Evolutionary conservation across 30 jellyfish, hydroid and myxozoan genomes (phyloP), one percentile per base, ranked within the genome.

Genomic region (Nemopilema nomurai): DNA sequence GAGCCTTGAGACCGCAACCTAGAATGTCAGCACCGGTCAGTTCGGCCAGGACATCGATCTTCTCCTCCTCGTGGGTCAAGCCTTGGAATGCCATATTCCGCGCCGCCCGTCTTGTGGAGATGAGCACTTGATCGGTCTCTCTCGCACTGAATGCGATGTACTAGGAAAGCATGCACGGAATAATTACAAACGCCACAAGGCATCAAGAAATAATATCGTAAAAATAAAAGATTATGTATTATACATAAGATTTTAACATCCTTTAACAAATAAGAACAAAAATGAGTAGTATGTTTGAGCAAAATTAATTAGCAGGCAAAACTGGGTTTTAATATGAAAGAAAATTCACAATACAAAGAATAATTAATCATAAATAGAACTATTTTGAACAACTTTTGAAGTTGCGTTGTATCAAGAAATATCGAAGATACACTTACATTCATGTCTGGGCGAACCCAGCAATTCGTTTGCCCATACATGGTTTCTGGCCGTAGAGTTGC

Each of bases 401-500:
- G n/a, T n/a, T n/a, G n/a, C n/a, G n/a, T n/a, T 28, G 26, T 3
- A 62, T 22, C 4, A 18, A 19, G 29, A 17, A 18, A 27, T 49
- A 28, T 4, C 30, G 63, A 53, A 53, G 16, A 62, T 8, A 1
- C 19, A 52, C 90, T 52, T 30, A 89, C 96, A 65, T 76, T 76
- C 82, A 95, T 87, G 50, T 95, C 99, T 0, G 99, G 99, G 28
- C 96, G 97, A 57, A 95, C 89, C 97, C 97, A 95, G 66, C 97
- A 90, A 50, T 95, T 95, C 28, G 99, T 95, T 74, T 89, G 97
- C 17, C 99, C 99, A 84, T 89, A 95, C 97, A 95, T 90, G 29
- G 99, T 95, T 69, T 95, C 99, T 28, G 99, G 99, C 57, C 99
- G 63, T 7, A 95, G 79, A 16, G 99, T 95, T 0, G 99, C 97